Conservation (phyloP, 30 jellyfish, hydroid and myxozoan genomes). For the Phacellophora camtschatica region DNA sequence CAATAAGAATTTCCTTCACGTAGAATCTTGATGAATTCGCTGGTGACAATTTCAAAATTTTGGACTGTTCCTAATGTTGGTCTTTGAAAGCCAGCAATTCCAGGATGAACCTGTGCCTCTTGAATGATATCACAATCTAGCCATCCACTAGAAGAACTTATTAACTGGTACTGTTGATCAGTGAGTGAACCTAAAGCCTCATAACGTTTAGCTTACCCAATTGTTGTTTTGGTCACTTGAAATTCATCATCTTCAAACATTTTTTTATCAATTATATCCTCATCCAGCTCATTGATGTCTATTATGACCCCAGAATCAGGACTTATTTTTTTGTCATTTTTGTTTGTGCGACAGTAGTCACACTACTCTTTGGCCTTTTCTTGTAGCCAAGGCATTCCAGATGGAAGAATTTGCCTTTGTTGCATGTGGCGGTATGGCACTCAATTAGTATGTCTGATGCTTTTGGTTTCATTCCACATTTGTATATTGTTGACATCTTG, state of each 20-base stretch:
- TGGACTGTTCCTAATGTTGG: constrained; percentile 34
- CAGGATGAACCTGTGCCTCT: constrained; percentile 24
- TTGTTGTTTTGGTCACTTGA: neutral
- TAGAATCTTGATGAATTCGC: constrained; percentile 29
- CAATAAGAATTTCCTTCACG: constrained; percentile 26
- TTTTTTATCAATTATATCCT: constrained; percentile 5
- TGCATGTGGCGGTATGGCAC: constrained; percentile 21
- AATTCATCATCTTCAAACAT: constrained; percentile 3
- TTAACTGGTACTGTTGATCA: constrained; percentile 12
- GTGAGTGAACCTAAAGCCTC: constrained; percentile 5
- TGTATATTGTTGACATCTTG: constrained; percentile 1
- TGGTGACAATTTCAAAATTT: constrained; percentile 11
- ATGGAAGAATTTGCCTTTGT: constrained; percentile 4
- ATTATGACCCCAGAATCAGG: neutral
- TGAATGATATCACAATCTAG: constrained; percentile 26
- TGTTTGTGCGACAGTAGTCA: neutral
- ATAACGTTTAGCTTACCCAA: neutral
- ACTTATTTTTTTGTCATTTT: neutral
- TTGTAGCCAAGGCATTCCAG: constrained; percentile 21
- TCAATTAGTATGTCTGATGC: neutral
- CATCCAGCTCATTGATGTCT: neutral
- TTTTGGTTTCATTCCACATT: neutral
- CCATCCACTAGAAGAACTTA: constrained; percentile 37
- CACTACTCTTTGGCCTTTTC: constrained; percentile 22
- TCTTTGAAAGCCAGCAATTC: constrained; percentile 32